Base-by-base conservation (phyloP, 2,113 vertebrate genomes). In the Sphaerodactylus townsendi region DNA sequence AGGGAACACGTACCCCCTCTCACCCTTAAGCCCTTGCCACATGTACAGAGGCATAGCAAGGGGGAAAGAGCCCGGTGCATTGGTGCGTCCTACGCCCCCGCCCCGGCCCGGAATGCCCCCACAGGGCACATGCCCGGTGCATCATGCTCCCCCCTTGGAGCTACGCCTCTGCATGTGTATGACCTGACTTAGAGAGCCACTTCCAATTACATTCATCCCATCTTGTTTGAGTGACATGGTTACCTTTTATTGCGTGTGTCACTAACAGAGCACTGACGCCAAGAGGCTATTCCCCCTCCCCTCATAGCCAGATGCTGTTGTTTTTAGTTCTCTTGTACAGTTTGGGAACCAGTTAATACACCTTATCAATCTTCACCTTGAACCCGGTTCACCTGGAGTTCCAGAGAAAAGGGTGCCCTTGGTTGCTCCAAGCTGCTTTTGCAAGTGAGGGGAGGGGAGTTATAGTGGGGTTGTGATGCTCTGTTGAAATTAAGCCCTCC, bases 1-100 rank as follows among this genome's bases (percentile, higher is more conserved):
- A 92, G 90, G 90, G 89, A 92, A 92, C 87, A 86, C 23, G 1
- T 81, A 59, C 0, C 44, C 70, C 46, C 59, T n/a, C 79, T n/a
- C 1, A 35, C 41, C 39, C 25, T 3, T 17, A 4, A 2, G 35
- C 9, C n/a, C 62, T 64, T 48, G 35, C 83, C 68, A 72, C 76
- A 9, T 44, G 44, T 44, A n/a, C n/a, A n/a, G n/a, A n/a, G n/a
- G n/a, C n/a, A n/a, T n/a, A n/a, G n/a, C n/a, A n/a, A n/a, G n/a
- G n/a, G n/a, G n/a, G n/a, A n/a, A n/a, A n/a, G n/a, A n/a, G n/a
- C n/a, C n/a, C n/a, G n/a, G n/a, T n/a, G n/a, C n/a, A n/a, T n/a
- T n/a, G n/a, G n/a, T n/a, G n/a, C n/a, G n/a, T n/a, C n/a, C n/a
- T n/a, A n/a, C n/a, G n/a, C n/a, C n/a, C n/a, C n/a, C n/a, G n/a